Evolutionary conservation across 2,113 vertebrate species (phyloP).

Genomic region (Saguinus imperator): DNA sequence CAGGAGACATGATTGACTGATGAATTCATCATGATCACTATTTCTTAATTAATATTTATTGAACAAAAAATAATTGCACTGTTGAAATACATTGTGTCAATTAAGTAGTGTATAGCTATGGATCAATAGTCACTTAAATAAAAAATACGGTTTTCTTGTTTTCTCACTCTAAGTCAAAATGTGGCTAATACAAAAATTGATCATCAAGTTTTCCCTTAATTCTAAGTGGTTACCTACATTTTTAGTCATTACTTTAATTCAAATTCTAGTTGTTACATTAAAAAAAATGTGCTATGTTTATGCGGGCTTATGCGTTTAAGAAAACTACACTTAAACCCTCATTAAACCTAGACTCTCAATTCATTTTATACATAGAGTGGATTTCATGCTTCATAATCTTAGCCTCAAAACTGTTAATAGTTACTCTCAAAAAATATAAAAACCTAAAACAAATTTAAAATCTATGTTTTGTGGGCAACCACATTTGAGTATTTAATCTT

Average conservation of each 20-base stretch:
- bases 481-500: background rate
- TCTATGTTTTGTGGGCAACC: background rate
- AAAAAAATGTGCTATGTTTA: background rate
- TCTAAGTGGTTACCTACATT: background rate
- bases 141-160: constrained; percentile 31
- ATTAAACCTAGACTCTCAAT: background rate
- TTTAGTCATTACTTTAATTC: background rate
- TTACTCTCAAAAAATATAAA: background rate
- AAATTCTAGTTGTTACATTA: background rate
- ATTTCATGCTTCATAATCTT: background rate
- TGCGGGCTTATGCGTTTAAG: background rate
- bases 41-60: constrained; percentile 66
- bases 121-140: constrained; percentile 32
- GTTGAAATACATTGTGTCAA: constrained; percentile 29
- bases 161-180: constrained; percentile 30
- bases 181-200: background rate
- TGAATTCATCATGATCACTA: constrained; percentile 66
- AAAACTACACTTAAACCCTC: background rate
- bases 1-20: constrained; percentile 14
- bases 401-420: background rate
- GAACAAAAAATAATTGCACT: constrained; percentile 62
- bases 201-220: background rate
- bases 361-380: background rate
- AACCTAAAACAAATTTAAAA: background rate
- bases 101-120: constrained; percentile 16